A percentile compares a stretch with the other conserved stretches of the same genome.
Conservation (phyloP, 2,888 invertebrate genomes). For the Zygogramma bicolorata region DNA sequence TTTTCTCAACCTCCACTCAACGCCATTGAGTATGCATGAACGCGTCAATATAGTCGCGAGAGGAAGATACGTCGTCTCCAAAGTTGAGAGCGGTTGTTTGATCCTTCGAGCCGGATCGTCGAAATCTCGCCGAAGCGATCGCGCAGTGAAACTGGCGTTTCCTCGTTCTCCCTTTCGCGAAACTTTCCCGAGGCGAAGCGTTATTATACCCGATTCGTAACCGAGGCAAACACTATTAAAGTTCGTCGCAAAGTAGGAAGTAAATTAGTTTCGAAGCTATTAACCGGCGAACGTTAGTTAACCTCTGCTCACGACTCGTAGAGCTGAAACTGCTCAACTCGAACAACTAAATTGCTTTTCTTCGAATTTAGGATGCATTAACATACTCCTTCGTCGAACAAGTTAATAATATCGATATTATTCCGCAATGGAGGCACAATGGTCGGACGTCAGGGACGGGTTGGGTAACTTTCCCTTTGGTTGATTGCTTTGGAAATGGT, state of each 20-base stretch:
- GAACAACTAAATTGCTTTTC: conserved; percentile 26
- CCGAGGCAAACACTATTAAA: conserved; percentile 41
- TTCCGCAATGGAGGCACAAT: background rate
- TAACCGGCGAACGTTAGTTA: conserved; percentile 34
- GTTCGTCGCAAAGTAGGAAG: conserved; percentile 36
- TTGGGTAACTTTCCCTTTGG: background rate
- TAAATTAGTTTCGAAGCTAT: conserved; percentile 41
- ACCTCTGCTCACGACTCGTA: conserved; percentile 23
- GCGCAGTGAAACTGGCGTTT: conserved; percentile 5
- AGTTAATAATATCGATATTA: conserved; percentile 1
- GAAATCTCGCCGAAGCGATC: conserved; percentile 12
- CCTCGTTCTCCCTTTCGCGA: conserved; percentile 19
- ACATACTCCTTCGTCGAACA: conserved; percentile 7
- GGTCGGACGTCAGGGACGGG: background rate
- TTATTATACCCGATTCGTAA: conserved; percentile 28
- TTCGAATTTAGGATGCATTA: conserved; percentile 15
- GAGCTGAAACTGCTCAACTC: conserved; percentile 3
- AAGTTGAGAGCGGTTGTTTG: background rate
- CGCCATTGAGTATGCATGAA: too few species aligned
- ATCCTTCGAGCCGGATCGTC: conserved; percentile 8
- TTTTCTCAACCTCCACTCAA: too few species aligned
- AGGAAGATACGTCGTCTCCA: background rate
- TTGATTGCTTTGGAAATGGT: background rate
- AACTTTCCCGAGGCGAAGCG: conserved; percentile 16
- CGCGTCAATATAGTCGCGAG: background rate